Evolutionary conservation across 2,113 vertebrate species (phyloP).

Genomic region (Sylvicapra grimmia): DNA sequence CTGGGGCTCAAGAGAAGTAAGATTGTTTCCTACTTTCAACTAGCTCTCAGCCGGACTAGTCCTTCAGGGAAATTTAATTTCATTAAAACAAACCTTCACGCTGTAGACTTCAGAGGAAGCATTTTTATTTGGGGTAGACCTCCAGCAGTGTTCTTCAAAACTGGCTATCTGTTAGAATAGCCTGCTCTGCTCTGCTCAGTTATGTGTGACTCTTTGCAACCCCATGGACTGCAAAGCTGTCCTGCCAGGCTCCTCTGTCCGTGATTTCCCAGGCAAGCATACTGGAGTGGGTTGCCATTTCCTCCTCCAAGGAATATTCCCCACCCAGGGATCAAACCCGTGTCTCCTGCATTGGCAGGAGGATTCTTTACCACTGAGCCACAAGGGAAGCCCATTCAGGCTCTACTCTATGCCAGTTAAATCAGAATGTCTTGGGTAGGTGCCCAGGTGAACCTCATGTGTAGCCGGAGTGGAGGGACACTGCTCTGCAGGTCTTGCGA

Average conservation of each 20-base stretch:
- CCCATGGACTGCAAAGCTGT: neutral
- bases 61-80: neutral
- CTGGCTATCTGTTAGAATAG: neutral
- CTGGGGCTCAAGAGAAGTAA: too few species aligned
- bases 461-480: neutral
- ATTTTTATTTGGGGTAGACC: neutral
- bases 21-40: too few species aligned
- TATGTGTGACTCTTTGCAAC: neutral
- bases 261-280: neutral
- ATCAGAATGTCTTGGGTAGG: neutral
- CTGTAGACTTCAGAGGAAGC: neutral
- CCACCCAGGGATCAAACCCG: neutral
- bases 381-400: neutral
- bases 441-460: neutral
- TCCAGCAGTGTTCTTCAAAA: neutral
- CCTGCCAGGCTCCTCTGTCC: neutral
- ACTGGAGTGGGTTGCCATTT: neutral
- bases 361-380: neutral
- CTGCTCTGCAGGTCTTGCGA: neutral
- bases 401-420: neutral
- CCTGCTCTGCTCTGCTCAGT: neutral
- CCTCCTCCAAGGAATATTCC: neutral
- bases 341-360: neutral
- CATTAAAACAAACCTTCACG: neutral
- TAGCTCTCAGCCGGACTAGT: too few species aligned